Evolutionary conservation across 2,113 vertebrate species (phyloP), one percentile per base, ranked within the genome.

Genomic region (Danio rerio): DNA sequence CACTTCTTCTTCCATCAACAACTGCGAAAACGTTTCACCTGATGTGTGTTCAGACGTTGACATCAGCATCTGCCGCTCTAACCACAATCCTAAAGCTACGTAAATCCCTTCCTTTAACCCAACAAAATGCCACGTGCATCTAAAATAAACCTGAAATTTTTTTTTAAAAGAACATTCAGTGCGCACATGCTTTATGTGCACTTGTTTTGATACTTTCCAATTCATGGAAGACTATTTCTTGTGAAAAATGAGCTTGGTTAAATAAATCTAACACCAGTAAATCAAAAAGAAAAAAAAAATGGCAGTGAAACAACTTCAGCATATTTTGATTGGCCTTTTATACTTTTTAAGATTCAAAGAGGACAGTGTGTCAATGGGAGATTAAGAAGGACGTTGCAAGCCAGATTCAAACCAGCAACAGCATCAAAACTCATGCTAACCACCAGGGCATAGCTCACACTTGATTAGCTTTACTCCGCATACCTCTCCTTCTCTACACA

Each of bases 181-280:
- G 63, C 31, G 3, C 45, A 74, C 69, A 16, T 56, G 50, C 11
- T 63, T 72, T 42, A 21, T 50, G 52, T 65, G 58, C 72, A 56
- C 73, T 85, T 85, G 79, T 61, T 81, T 81, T 81, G 65, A 31
- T 50, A 66, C 53, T 85, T 82, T 85, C 66, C 84, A 81, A 56
- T 68, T 69, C n/a, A 69, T 20, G 66, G n/a, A 68, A 68, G 63
- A 66, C 13, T 43, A 47, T 47, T 68, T 47, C 65, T 47, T 18
- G 18, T 68, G 65, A 85, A 80, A 81, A 15, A 21, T 65, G 77
- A 77, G 79, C 63, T 55, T 75, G 42, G 49, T 71, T 74, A 49
- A 69, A 49, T 18, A 69, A 1, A 69, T 18, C 43, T 9, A 49
- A 43, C 1, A 1, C n/a, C n/a, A 69, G 43, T 49, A 47, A 12